These are phyloP conservation scores for Aleiodes alternator DNA, from an alignment of 2,888 invertebrate species.

Conservation along the genomic window DNA sequence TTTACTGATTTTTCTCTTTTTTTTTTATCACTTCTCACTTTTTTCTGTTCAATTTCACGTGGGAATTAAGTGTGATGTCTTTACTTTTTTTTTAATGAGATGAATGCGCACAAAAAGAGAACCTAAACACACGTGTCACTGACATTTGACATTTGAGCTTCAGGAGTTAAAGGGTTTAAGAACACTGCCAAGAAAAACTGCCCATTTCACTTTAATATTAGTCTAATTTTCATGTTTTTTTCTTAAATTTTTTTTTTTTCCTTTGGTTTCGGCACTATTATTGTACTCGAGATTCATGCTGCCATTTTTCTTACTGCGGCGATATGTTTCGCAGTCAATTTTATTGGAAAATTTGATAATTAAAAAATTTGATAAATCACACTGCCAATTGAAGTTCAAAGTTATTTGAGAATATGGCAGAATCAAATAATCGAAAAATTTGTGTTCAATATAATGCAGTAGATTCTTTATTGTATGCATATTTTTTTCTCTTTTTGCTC, in stretches of 20 bases:
- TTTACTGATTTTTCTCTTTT: constrained; percentile 44
- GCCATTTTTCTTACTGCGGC: constrained; percentile 17
- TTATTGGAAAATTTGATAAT: constrained; percentile 3
- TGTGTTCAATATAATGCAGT: constrained; percentile 15
- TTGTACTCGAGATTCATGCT: constrained; percentile 24
- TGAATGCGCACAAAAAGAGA: constrained; percentile 18
- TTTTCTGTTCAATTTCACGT: constrained; percentile 27
- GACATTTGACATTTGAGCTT: neutral
- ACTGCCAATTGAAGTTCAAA: constrained; percentile 21
- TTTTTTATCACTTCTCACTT: constrained; percentile 33
- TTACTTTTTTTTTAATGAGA: constrained; percentile 21
- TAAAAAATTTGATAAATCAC: neutral
- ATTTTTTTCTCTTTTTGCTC: neutral
- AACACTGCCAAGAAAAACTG: constrained; percentile 41
- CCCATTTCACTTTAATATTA: constrained; percentile 11
- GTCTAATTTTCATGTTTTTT: constrained; percentile 7
- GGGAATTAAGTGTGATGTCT: constrained; percentile 20
- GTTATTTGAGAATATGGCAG: neutral
- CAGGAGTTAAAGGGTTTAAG: constrained; percentile 27
- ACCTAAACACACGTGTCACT: neutral
- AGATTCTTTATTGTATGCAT: neutral
- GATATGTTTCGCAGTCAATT: neutral
- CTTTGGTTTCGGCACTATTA: neutral
- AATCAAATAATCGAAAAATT: constrained; percentile 15
- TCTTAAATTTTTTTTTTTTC: neutral